Conservation (phyloP, 2,113 vertebrate species). For the Lepisosteus osseus region DNA sequence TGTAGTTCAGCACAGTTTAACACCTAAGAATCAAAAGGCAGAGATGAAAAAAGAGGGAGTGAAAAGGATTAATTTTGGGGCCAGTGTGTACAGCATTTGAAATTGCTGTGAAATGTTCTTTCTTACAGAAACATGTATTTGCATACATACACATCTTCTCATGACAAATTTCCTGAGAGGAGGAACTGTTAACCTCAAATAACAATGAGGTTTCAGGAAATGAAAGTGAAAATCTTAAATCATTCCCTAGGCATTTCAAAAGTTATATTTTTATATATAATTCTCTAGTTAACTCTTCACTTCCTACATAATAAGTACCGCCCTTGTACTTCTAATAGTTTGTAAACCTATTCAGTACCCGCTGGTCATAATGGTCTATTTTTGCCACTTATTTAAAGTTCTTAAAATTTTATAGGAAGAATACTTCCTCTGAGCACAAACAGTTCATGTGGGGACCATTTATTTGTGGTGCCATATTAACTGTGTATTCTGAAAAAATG, state of each 20-base stretch:
- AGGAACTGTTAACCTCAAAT: constrained; percentile 8
- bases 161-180: neutral
- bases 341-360: neutral
- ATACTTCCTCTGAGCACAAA: constrained; percentile 29
- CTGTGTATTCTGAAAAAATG: constrained; percentile 8
- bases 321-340: constrained; percentile 15
- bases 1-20: no score
- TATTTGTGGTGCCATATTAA: constrained; percentile 4
- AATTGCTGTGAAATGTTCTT: neutral
- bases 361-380: constrained; percentile 43
- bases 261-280: neutral
- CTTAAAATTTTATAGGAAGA: constrained; percentile 50
- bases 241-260: neutral
- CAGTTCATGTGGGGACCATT: constrained; percentile 16
- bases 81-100: no score
- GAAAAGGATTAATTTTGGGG: no score
- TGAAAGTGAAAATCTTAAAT: neutral
- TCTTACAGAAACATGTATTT: neutral
- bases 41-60: no score
- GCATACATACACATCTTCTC: neutral
- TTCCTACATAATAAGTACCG: neutral
- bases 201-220: neutral
- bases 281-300: neutral
- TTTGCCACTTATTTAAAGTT: constrained; percentile 51
- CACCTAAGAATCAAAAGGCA: no score